Base-by-base conservation (phyloP, 2,797 vertebrate species). In the Clarias laeviceps region DNA sequence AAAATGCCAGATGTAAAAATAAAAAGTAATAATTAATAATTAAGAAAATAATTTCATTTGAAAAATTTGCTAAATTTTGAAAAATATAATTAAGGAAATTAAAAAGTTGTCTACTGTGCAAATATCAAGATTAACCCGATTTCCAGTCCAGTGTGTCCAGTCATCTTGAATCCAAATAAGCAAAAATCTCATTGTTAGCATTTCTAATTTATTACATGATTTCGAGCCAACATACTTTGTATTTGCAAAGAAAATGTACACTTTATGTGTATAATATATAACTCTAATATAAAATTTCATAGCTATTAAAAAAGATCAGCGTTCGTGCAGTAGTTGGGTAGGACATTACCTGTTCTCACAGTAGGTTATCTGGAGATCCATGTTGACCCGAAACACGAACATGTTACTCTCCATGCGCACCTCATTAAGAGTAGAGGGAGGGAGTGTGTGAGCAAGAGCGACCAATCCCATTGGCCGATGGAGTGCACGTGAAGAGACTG, bases 341-440 rank as follows among this genome's bases (percentile, higher is more conserved):
- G 57, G n/a, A 84, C 29, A n/a, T 62, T 91, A 97, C 97, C 97
- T 97, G 96, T 97, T 98, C 93, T 98, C 97, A 85, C 97, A 98
- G 83, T 97, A 97, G 61, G 97, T 96, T 91, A 98, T 96, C 93
- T 97, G 97, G 61, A 98, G 94, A 85, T 96, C 96, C 95, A 97
- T 96, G 94, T 96, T 97, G 90, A 98, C 96, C 24, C 97, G 94
- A 90, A 97, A 97, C 86, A 98, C 97, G 64, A 97, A 96, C 96
- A 96, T 97, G 14, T 98, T 95, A 86, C 96, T 96, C 83, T 98
- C 97, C 78, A 97, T 96, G 22, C 97, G 96, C 86, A 98, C 96
- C 92, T 98, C 97, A 12, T 96, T 96, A 65, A 97, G 95, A 0
- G 96, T 96, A 90, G 97, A 96, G 0, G 97, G 97, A 0, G 97